A percentile compares a stretch with the other conserved stretches of the same genome.
phyloP scores from a whole-genome alignment of 2,888 invertebrate genomes.

The Chirona hameri region DNA sequence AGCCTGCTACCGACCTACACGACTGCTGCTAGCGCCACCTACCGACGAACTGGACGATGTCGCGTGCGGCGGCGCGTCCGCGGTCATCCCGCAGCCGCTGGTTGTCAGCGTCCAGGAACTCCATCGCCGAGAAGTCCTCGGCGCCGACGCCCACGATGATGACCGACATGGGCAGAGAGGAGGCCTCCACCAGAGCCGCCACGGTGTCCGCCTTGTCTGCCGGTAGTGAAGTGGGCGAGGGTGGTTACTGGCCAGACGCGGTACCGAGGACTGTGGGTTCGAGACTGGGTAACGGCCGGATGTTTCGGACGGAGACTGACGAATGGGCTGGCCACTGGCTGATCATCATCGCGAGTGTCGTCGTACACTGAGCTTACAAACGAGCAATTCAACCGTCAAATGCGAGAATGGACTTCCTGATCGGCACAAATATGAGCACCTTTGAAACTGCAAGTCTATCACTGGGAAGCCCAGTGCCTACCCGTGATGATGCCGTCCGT shows the following conservation, averaged over 20 bases:
- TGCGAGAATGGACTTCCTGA: no score
- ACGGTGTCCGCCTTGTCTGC: slow-evolving; percentile 12
- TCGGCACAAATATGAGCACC: no score
- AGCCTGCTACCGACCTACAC: no score
- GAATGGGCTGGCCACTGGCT: no score
- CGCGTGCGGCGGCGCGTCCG: slow-evolving; percentile 53
- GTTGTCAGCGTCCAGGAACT: slow-evolving; percentile 56
- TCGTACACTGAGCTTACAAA: no score
- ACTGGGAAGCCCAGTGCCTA: slow-evolving; percentile 42
- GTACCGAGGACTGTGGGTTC: no score
- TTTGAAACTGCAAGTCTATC: not conserved
- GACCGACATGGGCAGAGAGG: slow-evolving; percentile 57
- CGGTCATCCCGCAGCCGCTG: slow-evolving; percentile 40
- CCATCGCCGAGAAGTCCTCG: slow-evolving; percentile 60
- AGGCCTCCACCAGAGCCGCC: slow-evolving; percentile 52
- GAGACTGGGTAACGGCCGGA: no score
- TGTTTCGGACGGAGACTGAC: no score
- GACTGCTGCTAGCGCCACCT: not conserved
- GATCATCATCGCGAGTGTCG: no score
- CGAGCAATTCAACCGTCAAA: no score
- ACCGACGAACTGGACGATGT: slow-evolving; percentile 55
- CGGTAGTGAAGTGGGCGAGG: no score
- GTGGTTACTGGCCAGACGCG: no score
- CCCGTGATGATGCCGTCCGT: slow-evolving; percentile 56
- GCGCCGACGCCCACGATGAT: slow-evolving; percentile 61